A percentile compares a stretch with the other conserved stretches of the same genome.
These are phyloP conservation scores for Campylorhamphus procurvoides DNA, from an alignment of 2,113 vertebrate genomes.

Conservation along the genomic window DNA sequence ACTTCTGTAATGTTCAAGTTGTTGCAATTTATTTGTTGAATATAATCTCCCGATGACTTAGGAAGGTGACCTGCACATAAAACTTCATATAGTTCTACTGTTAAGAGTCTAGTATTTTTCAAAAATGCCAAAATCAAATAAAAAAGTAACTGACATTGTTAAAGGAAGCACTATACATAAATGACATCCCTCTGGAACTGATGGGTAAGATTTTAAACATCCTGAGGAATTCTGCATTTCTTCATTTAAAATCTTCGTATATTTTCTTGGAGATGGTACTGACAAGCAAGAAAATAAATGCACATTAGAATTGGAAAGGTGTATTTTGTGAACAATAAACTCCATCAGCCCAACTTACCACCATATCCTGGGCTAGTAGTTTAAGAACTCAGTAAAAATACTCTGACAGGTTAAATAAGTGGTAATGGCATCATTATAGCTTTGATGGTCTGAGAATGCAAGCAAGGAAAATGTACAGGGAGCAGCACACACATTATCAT, in stretches of 20 bases:
- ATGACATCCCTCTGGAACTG: neutral
- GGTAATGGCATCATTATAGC: neutral
- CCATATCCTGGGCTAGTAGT: neutral
- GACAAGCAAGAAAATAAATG: neutral
- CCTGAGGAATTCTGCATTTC: neutral
- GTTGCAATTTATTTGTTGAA: neutral
- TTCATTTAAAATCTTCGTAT: neutral
- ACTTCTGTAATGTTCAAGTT: neutral
- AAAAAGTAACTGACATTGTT: neutral
- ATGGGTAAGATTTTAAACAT: neutral
- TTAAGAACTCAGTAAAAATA: conserved; percentile 15
- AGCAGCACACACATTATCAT: accelerated
- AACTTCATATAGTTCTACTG: neutral
- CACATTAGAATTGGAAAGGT: neutral
- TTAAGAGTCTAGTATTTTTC: neutral
- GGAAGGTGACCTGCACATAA: neutral
- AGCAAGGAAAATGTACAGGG: neutral
- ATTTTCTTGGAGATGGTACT: neutral
- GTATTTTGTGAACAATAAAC: conserved; percentile 3
- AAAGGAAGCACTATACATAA: neutral
- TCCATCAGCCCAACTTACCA: neutral
- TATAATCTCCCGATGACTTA: neutral
- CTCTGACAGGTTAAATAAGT: neutral
- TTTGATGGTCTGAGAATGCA: neutral
- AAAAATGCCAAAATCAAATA: neutral